phyloP scores from a whole-genome alignment of 2,888 invertebrate species.

The Dryadula phaetusa region DNA sequence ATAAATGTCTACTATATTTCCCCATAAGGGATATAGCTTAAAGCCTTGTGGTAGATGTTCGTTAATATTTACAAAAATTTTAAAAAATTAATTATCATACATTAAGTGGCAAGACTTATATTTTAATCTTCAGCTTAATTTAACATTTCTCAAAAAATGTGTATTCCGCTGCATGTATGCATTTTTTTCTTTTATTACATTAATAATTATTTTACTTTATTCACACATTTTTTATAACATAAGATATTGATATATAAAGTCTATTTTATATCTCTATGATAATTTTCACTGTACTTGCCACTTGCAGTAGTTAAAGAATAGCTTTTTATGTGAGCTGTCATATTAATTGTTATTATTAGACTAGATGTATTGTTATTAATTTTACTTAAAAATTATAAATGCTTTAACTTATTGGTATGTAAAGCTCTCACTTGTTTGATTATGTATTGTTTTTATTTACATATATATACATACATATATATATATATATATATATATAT shows the following conservation, averaged over 20 bases:
- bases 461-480: too few relatives aligned
- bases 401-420: background rate
- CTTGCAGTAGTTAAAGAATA: background rate
- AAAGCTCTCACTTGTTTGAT: too few relatives aligned
- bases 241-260: too few relatives aligned
- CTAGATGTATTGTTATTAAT: background rate
- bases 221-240: too few relatives aligned
- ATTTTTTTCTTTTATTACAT: too few relatives aligned
- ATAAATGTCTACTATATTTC: background rate
- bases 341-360: background rate
- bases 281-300: background rate
- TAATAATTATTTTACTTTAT: too few relatives aligned
- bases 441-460: too few relatives aligned
- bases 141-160: too few relatives aligned
- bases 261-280: background rate
- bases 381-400: background rate
- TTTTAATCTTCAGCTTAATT: background rate
- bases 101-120: background rate
- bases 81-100: background rate
- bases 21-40: conserved; percentile 13
- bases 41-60: background rate
- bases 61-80: background rate
- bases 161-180: too few relatives aligned
- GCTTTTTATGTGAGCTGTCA: background rate
- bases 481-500: too few relatives aligned